phyloP scores from a whole-genome alignment of 2,797 vertebrate genomes.

The Nyctibius grandis region DNA sequence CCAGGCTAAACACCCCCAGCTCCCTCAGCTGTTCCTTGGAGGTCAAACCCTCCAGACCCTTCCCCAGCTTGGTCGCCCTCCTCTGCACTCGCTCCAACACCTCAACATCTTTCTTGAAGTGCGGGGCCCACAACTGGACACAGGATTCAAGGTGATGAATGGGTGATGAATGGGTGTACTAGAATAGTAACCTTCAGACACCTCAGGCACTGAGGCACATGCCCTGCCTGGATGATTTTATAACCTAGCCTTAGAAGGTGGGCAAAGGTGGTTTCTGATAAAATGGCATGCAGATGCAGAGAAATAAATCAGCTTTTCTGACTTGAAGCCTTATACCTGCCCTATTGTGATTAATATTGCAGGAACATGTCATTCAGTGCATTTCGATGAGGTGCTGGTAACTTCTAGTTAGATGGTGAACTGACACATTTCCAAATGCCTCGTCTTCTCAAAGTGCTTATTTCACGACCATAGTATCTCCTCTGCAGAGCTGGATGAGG shows the following conservation, averaged over 20 bases:
- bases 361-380: no score
- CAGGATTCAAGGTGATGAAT: no score
- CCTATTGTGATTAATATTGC: no score
- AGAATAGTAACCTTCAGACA: neutral
- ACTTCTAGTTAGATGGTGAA: neutral
- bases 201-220: neutral
- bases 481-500: neutral
- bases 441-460: neutral
- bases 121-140: no score
- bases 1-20: no score
- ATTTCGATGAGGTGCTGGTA: neutral
- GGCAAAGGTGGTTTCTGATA: neutral
- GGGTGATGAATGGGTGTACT: neutral
- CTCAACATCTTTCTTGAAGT: no score
- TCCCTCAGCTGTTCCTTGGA: no score
- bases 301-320: neutral
- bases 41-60: no score
- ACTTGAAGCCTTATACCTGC: neutral
- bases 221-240: neutral
- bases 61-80: no score
- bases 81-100: no score
- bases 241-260: neutral
- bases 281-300: neutral
- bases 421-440: neutral
- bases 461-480: neutral